Percentiles rank a stretch among this genome's conserved stretches.
These are phyloP conservation scores for Seladonia tumulorum DNA, from an alignment of 2,888 invertebrate species.

Conservation along the genomic window DNA sequence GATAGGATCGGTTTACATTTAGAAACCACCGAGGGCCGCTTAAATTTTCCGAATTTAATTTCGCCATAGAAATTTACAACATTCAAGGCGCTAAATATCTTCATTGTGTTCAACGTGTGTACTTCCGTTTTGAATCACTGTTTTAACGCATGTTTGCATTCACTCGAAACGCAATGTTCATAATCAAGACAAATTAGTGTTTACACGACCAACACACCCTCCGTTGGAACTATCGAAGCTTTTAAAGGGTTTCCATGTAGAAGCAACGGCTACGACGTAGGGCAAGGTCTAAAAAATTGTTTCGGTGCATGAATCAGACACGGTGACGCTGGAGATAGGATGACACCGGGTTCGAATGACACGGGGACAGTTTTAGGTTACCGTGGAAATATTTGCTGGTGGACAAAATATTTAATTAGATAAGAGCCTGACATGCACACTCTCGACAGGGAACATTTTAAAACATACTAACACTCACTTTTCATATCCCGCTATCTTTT, in stretches of 20 bases:
- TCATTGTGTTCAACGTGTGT: neutral
- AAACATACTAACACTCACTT: neutral
- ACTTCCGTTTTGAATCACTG: neutral
- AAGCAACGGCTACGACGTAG: neutral
- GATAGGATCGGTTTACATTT: neutral
- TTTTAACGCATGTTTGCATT: neutral
- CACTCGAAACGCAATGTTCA: neutral
- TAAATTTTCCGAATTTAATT: no score
- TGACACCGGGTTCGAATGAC: conserved; percentile 8
- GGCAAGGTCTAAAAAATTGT: conserved; percentile 11
- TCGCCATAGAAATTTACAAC: no score
- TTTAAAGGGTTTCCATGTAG: conserved; percentile 3
- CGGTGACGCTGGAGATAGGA: neutral
- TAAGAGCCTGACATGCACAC: neutral
- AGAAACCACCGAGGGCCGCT: neutral
- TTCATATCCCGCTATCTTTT: neutral
- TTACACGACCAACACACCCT: neutral
- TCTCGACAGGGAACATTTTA: neutral
- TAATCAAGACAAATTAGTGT: neutral
- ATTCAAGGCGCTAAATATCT: neutral
- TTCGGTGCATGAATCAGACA: conserved; percentile 8
- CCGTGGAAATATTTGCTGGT: conserved; percentile 14
- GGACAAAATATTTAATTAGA: conserved; percentile 7
- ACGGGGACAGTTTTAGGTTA: conserved; percentile 6
- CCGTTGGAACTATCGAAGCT: neutral